These are phyloP conservation scores for Myotis daubentonii DNA, from an alignment of 2,797 vertebrate species.

Conservation along the genomic window DNA sequence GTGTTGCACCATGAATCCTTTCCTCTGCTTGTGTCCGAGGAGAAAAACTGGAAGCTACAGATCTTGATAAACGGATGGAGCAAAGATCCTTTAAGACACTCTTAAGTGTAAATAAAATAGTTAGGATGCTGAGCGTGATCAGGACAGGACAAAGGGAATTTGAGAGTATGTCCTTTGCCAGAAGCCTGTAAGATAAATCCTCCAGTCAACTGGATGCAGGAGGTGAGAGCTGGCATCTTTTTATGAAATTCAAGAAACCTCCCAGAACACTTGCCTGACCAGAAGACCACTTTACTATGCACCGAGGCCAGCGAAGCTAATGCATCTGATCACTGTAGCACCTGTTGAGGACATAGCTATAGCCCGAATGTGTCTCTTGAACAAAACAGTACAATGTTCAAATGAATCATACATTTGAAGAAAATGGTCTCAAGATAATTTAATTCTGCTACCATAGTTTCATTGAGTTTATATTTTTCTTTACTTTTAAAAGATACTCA, in stretches of 20 bases:
- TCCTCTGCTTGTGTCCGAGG: neutral
- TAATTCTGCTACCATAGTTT: constrained; percentile 60
- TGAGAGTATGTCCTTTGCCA: neutral
- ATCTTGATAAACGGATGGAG: neutral
- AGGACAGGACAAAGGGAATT: neutral
- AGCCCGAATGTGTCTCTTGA: constrained; percentile 35
- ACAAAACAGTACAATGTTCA: constrained; percentile 57
- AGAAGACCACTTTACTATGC: neutral
- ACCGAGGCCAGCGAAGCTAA: neutral
- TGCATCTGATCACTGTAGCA: neutral
- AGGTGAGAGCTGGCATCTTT: neutral
- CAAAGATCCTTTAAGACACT: neutral
- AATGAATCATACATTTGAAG: constrained; percentile 67
- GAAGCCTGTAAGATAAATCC: neutral
- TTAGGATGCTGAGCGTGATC: constrained; percentile 16
- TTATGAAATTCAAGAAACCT: neutral
- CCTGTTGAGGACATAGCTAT: neutral
- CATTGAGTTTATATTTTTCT: constrained; percentile 68
- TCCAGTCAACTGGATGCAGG: neutral
- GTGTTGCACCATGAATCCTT: neutral
- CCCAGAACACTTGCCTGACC: neutral
- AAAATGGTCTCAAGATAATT: constrained; percentile 65
- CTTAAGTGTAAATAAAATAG: neutral
- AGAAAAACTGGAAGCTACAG: neutral
- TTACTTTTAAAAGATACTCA: constrained; percentile 70